phyloP scores from a whole-genome alignment of 1,140 invertebrate genomes.

The Ectropis grisescens region DNA sequence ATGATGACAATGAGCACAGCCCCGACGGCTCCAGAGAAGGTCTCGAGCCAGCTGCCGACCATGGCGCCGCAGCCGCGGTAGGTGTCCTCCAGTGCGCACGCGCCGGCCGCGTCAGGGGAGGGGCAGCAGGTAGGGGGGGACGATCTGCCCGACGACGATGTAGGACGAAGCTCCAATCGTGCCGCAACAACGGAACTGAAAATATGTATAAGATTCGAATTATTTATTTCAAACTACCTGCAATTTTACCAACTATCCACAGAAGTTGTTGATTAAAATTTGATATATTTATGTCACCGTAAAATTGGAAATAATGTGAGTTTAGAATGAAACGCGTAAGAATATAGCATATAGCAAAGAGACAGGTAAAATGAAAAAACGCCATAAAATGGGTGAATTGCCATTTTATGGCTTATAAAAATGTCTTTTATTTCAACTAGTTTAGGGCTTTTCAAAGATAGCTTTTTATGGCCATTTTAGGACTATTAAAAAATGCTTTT shows the following conservation, averaged over 20 bases:
- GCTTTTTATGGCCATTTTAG: not conserved
- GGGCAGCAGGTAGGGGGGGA: slow-evolving; percentile 31
- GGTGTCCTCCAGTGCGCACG: slow-evolving; percentile 10
- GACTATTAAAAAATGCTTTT: not conserved
- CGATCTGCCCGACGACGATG: not conserved
- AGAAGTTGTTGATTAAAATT: not conserved
- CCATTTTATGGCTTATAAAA: no score
- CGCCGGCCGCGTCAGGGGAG: not conserved
- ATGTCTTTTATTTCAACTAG: no score
- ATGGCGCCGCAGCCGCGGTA: slow-evolving; percentile 21
- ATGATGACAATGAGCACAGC: slow-evolving; percentile 21
- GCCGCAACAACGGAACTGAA: slow-evolving; percentile 34
- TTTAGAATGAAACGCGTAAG: no score
- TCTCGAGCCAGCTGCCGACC: slow-evolving; percentile 19
- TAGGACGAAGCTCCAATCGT: slow-evolving; percentile 22
- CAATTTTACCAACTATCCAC: not conserved
- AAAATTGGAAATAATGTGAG: not conserved
- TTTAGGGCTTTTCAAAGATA: no score
- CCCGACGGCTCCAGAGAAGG: slow-evolving; percentile 17
- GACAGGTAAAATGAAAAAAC: not conserved
- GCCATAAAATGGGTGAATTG: not conserved
- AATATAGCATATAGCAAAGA: no score
- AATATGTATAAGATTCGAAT: not conserved
- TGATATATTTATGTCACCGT: not conserved
- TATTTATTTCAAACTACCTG: not conserved